Evolutionary conservation across 53 echinoderm and acorn worm genomes (phyloP), one percentile per base, ranked within the genome.

Genomic region (Henricia sp.): DNA sequence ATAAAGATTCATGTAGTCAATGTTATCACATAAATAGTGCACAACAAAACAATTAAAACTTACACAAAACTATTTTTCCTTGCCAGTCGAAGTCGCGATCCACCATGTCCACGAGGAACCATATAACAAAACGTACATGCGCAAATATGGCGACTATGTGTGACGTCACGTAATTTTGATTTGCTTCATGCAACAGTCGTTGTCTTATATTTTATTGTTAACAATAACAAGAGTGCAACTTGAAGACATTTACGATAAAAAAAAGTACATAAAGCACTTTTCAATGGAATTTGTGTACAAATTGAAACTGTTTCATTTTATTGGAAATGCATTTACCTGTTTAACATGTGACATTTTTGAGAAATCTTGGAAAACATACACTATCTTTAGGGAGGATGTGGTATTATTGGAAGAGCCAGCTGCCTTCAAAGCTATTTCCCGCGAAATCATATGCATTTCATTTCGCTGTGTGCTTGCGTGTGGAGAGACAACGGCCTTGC

Each of bases 351-450:
- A 36, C 37, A 21, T 60, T 11, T 43, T 6, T 3, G 52, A 64
- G 48, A 63, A 20, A 43, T 56, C 9, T 60, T 13, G 21, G 5
- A 3, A 21, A 20, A 32, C 20, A 42, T 42, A 0, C 27, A 14
- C 8, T 25, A 26, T 27, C 3, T 46, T 11, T 25, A 35, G 74
- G 86, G 86, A 51, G 73, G 24, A 37, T 36, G 66, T 5, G 2
- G 12, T 14, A 8, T 50, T 64, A 42, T 51, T 20, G 25, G 62
- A 85, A 85, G 20, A 85, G 73, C 86, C 37, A 74, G 16, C 50
- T 73, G 56, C 25, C 86, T 85, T 73, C 86, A 68, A 85, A 85
- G 63, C 86, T 9, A 73, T 85, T 85, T 85, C 86, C 85, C 86
- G 86, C 73, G 86, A 85, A 85, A 72, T 50, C 86, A 50, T 0